A percentile compares a stretch with the other conserved stretches of the same genome.
Evolutionary conservation across 2,113 vertebrate genomes (phyloP).

Genomic region (Vireo altiloquus): DNA sequence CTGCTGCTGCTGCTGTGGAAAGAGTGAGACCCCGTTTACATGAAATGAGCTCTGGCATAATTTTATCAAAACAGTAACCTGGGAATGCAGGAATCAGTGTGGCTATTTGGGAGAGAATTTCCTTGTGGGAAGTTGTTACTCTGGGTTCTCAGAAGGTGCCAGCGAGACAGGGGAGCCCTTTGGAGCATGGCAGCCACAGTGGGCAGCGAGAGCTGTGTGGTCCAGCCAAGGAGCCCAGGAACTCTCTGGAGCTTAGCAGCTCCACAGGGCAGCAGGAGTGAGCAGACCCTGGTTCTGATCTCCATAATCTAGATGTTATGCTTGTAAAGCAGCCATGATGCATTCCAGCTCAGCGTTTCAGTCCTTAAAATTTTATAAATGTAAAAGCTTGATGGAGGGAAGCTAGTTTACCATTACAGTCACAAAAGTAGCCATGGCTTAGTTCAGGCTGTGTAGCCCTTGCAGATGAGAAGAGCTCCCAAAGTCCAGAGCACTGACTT

Average conservation of each 20-base stretch:
- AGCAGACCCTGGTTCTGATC: background rate
- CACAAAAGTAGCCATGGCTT: background rate
- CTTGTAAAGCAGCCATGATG: background rate
- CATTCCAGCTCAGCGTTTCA: background rate
- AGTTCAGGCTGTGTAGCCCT: background rate
- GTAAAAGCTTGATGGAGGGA: background rate
- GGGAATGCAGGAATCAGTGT: background rate
- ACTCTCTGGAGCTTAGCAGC: background rate
- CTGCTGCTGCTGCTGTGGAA: background rate
- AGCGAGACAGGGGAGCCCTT: background rate
- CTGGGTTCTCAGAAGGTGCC: background rate
- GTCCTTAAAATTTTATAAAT: background rate
- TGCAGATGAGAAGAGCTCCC: background rate
- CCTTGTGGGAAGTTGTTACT: background rate
- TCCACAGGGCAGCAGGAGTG: background rate
- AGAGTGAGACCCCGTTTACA: background rate
- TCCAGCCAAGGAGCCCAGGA: background rate
- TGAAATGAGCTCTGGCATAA: background rate
- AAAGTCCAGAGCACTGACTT: background rate
- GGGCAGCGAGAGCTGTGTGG: background rate
- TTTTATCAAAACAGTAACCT: background rate
- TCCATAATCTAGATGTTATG: background rate
- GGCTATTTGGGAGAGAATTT: background rate
- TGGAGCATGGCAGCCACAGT: rapidly evolving
- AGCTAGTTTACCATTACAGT: background rate